phyloP scores from a whole-genome alignment of 2,888 invertebrate species.

The Xylocampa areola region DNA sequence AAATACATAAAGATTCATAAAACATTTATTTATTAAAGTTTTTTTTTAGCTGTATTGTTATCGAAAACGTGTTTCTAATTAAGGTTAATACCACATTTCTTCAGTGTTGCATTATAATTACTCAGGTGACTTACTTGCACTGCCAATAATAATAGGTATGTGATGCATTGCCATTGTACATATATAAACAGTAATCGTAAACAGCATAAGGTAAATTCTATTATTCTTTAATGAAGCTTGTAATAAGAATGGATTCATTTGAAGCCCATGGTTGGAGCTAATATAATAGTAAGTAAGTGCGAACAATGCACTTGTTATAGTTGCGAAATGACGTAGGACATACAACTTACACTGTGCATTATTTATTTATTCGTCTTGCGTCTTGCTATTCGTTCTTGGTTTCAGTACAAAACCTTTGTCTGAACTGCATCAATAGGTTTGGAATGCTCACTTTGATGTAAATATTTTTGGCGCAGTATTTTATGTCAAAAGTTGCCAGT shows the following conservation, averaged over 20 bases:
- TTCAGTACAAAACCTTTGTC: conserved; percentile 7
- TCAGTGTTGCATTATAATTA: conserved; percentile 4
- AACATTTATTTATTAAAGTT: conserved; percentile 8
- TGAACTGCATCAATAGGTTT: conserved; percentile 10
- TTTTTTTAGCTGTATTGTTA: background rate
- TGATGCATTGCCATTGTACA: background rate
- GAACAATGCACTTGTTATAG: conserved; percentile 32
- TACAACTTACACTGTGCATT: conserved; percentile 7
- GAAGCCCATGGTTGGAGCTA: background rate
- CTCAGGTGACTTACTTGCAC: background rate
- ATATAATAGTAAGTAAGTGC: conserved; percentile 1
- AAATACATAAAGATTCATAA: conserved; percentile 20
- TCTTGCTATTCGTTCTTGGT: too few species aligned
- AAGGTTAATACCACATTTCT: background rate
- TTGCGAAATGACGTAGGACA: conserved; percentile 8
- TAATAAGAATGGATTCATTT: conserved; percentile 6
- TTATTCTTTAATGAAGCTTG: background rate
- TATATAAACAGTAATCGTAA: conserved; percentile 9
- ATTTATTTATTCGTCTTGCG: conserved; percentile 1
- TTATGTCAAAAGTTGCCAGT: conserved; percentile 38
- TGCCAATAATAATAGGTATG: conserved; percentile 12
- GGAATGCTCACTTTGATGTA: conserved; percentile 35
- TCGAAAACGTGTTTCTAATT: background rate
- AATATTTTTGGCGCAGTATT: conserved; percentile 43
- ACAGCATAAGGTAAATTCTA: background rate